Evolutionary conservation across 2,113 vertebrate species (phyloP).

Genomic region (Dasypus novemcinctus): DNA sequence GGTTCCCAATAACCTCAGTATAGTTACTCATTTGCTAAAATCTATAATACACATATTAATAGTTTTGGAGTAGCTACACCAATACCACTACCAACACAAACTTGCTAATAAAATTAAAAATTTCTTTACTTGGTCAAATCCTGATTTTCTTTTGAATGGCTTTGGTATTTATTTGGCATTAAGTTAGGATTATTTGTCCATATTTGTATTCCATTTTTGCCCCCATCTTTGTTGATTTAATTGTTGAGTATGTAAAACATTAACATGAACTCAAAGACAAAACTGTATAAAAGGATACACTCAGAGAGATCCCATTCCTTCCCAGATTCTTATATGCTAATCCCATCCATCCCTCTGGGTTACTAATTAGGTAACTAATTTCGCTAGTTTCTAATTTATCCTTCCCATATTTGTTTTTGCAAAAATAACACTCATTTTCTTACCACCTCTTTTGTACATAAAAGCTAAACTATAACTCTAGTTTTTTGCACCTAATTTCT

Average conservation of each 20-base stretch:
- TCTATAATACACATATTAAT: neutral
- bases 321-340: neutral
- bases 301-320: neutral
- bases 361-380: neutral
- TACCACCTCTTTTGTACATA: neutral
- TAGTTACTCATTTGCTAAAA: neutral
- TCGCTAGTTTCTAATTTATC: neutral
- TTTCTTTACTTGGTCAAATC: neutral
- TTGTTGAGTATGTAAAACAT: neutral
- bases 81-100: neutral
- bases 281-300: neutral
- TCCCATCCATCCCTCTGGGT: neutral
- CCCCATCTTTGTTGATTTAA: neutral
- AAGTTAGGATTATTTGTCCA: neutral
- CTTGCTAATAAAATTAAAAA: neutral
- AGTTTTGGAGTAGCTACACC: neutral
- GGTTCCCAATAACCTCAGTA: neutral
- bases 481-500: neutral
- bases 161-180: slow-evolving; percentile 8
- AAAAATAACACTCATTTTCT: neutral
- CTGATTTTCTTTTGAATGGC: neutral
- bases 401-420: neutral
- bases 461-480: neutral
- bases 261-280: slow-evolving; percentile 12
- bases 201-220: slow-evolving; percentile 27